phyloP scores from a whole-genome alignment of 1,140 invertebrate genomes.

The Ridgeia piscesae region DNA sequence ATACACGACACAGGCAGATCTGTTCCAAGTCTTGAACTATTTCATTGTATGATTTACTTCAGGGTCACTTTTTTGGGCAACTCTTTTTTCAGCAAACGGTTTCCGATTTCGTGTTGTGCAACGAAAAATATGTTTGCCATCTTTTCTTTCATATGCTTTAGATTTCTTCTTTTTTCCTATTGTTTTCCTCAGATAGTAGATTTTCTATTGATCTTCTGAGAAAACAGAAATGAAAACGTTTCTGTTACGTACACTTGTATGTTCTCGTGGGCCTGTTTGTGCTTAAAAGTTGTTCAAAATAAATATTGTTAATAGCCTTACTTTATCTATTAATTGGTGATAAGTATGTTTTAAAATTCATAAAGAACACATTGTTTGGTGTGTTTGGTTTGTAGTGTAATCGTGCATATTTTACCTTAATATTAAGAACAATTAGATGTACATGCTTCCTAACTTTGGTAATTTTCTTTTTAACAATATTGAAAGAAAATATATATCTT shows the following conservation, averaged over 20 bases:
- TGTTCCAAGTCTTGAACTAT: background rate
- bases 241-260: background rate
- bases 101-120: background rate
- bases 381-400: too few relatives aligned
- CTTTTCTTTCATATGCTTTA: background rate
- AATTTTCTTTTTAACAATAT: too few relatives aligned
- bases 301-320: too few relatives aligned
- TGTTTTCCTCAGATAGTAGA: background rate
- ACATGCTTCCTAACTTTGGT: too few relatives aligned
- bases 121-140: slow-evolving; percentile 1
- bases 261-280: too few relatives aligned
- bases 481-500: too few relatives aligned
- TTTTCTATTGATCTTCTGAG: background rate
- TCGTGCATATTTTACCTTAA: too few relatives aligned
- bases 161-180: background rate
- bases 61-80: background rate
- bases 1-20: background rate
- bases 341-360: too few relatives aligned
- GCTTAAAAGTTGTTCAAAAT: too few relatives aligned
- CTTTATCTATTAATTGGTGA: too few relatives aligned
- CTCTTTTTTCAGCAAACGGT: background rate
- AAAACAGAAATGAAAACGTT: background rate
- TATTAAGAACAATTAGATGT: too few relatives aligned
- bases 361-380: too few relatives aligned
- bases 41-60: background rate